Evolutionary conservation across 2,888 invertebrate species (phyloP).

Genomic region (Idaea dimidiata): DNA sequence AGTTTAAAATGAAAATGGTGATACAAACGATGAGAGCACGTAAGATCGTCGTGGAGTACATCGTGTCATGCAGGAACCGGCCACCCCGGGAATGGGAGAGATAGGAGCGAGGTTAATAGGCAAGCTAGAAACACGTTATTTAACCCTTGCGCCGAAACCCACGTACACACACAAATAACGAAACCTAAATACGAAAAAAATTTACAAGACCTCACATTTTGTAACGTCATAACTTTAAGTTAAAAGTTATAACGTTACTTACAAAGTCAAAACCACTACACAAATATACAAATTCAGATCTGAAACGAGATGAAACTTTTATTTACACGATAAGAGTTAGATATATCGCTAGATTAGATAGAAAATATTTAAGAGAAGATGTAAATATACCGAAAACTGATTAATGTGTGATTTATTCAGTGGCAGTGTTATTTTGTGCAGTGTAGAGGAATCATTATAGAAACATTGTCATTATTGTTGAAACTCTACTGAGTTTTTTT

Average conservation of each 20-base stretch:
- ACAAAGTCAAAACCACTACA: constrained; percentile 74
- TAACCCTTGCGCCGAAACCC: constrained; percentile 74
- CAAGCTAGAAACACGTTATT: constrained; percentile 78
- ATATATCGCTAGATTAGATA: constrained; percentile 76
- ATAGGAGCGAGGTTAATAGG: constrained; percentile 70
- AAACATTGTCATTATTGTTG: too few species aligned
- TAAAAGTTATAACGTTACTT: constrained; percentile 60
- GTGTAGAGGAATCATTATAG: constrained; percentile 6
- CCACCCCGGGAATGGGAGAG: constrained; percentile 59
- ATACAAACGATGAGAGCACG: constrained; percentile 59
- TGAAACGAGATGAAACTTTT: constrained; percentile 76
- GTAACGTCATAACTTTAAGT: constrained; percentile 48
- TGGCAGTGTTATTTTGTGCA: constrained; percentile 15
- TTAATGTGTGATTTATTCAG: constrained; percentile 28
- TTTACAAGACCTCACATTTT: constrained; percentile 62
- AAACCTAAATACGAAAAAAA: constrained; percentile 71
- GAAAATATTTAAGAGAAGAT: constrained; percentile 79
- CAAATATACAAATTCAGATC: constrained; percentile 75
- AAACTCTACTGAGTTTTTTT: too few species aligned
- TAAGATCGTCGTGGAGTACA: constrained; percentile 76
- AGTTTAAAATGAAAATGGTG: constrained; percentile 14
- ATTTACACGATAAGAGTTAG: constrained; percentile 78
- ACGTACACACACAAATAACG: constrained; percentile 76
- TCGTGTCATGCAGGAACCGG: constrained; percentile 67
- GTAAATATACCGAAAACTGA: constrained; percentile 63